A percentile compares a stretch with the other conserved stretches of the same genome.
These are phyloP conservation scores for Sceliomorpha sp. DNA, from an alignment of 2,888 invertebrate genomes.

Conservation along the genomic window DNA sequence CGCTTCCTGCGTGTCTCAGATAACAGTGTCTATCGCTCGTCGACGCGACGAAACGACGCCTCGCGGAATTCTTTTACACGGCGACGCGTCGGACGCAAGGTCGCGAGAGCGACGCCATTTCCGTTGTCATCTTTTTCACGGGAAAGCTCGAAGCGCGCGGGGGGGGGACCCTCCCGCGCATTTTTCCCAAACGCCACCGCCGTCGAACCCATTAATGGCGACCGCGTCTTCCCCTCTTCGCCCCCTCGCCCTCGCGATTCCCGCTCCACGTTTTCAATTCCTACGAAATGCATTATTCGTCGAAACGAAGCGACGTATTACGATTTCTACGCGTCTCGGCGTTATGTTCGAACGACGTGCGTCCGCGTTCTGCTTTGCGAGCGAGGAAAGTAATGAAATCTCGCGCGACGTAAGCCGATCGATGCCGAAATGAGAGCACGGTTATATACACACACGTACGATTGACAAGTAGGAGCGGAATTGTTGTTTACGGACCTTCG, in stretches of 20 bases:
- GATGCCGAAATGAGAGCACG: constrained; percentile 53
- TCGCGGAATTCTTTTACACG: neutral
- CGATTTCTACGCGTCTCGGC: no score
- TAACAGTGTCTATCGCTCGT: no score
- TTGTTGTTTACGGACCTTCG: constrained; percentile 9
- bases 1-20: no score
- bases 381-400: no score
- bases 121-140: constrained; percentile 59
- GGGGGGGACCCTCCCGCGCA: constrained; percentile 70
- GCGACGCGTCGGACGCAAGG: constrained; percentile 13
- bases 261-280: constrained; percentile 10
- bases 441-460: constrained; percentile 49
- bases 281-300: neutral
- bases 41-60: no score
- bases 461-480: constrained; percentile 48
- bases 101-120: constrained; percentile 63
- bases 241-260: constrained; percentile 25
- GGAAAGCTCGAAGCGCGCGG: constrained; percentile 53
- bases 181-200: constrained; percentile 67
- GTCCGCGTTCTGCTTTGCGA: no score
- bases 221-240: constrained; percentile 37
- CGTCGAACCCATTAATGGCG: constrained; percentile 58
- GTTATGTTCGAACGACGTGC: no score
- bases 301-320: no score
- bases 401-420: constrained; percentile 57